Evolutionary conservation across 2,888 invertebrate species (phyloP).

Genomic region (Prosapia bicincta): DNA sequence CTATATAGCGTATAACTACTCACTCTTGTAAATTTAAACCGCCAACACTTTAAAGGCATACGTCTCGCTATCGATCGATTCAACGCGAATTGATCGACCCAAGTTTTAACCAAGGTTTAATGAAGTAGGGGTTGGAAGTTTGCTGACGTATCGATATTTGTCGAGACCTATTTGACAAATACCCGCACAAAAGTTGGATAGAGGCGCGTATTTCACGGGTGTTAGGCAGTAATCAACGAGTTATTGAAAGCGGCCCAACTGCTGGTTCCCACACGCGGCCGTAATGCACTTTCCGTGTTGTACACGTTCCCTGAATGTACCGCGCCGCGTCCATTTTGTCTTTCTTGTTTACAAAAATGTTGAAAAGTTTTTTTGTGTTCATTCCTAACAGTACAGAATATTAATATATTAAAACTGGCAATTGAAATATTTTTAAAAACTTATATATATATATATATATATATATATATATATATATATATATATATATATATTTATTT

Average conservation of each 20-base stretch:
- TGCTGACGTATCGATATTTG: not conserved
- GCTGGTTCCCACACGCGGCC: not conserved
- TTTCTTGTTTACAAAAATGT: not conserved
- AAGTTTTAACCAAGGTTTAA: not conserved
- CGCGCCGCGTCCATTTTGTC: not conserved
- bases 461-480: no score
- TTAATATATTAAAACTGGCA: no score
- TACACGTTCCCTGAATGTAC: not conserved
- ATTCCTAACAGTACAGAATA: no score
- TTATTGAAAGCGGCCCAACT: not conserved
- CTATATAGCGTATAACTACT: no score
- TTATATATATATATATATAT: no score
- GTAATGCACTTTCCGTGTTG: not conserved
- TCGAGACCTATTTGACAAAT: not conserved
- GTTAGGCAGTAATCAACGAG: not conserved
- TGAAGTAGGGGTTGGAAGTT: not conserved
- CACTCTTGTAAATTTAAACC: no score
- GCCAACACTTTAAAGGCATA: no score
- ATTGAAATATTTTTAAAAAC: no score
- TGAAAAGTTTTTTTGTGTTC: not conserved
- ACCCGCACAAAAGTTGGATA: not conserved
- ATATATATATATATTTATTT: no score
- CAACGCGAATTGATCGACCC: not conserved
- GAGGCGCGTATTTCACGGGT: not conserved
- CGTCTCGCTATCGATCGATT: no score